A percentile compares a stretch with the other conserved stretches of the same genome.
Conservation (phyloP, 2,888 invertebrate genomes). For the Cryptosula pallasiana region DNA sequence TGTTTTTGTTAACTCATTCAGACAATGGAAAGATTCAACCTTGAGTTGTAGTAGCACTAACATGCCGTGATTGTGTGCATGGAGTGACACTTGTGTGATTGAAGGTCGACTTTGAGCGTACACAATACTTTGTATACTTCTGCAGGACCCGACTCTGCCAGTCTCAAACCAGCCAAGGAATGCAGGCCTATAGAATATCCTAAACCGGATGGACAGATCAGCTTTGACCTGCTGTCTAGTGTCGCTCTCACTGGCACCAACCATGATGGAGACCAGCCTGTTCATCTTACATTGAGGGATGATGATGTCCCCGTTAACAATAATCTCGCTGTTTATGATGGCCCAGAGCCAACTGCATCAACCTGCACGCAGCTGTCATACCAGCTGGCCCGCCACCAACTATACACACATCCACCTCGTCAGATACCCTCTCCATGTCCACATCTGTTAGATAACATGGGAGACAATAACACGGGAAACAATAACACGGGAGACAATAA, state of each 20-base stretch:
- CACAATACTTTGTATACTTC: too few species aligned
- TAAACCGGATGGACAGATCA: slow-evolving; percentile 90
- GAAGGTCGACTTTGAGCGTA: too few species aligned
- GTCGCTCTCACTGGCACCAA: slow-evolving; percentile 96
- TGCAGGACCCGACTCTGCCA: slow-evolving; percentile 66
- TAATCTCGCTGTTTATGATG: slow-evolving; percentile 80
- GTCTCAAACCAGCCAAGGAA: slow-evolving; percentile 76
- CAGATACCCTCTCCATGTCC: slow-evolving; percentile 84
- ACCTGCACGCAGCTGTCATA: slow-evolving; percentile 85
- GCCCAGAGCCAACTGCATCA: slow-evolving; percentile 86
- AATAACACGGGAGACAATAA: too few species aligned
- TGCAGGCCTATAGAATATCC: slow-evolving; percentile 87
- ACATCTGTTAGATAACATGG: slow-evolving; percentile 61
- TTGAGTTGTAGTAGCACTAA: too few species aligned
- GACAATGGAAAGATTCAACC: too few species aligned
- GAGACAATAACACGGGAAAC: too few species aligned
- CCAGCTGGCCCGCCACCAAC: slow-evolving; percentile 89
- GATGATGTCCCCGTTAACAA: slow-evolving; percentile 81
- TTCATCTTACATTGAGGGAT: slow-evolving; percentile 86
- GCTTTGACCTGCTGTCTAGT: slow-evolving; percentile 91
- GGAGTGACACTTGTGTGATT: too few species aligned
- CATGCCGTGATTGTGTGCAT: too few species aligned
- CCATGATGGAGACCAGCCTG: slow-evolving; percentile 94
- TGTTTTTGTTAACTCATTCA: too few species aligned
- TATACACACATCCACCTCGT: slow-evolving; percentile 90